phyloP scores from a whole-genome alignment of 2,888 invertebrate genomes.

The Limenitis camilla region DNA sequence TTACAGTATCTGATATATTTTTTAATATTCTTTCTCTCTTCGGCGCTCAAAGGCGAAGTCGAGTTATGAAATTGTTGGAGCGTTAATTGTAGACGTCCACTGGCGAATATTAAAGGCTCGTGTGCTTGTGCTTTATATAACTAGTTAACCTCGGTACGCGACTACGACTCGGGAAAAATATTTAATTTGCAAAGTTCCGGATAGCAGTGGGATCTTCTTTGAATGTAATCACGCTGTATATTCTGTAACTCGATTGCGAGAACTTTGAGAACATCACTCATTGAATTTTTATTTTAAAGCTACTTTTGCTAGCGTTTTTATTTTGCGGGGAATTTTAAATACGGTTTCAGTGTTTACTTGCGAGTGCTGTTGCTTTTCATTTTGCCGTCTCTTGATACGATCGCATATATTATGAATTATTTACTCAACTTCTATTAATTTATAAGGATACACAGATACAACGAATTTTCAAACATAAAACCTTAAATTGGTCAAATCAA shows the following conservation, averaged over 20 bases:
- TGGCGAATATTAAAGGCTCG: conserved; percentile 67
- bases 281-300: conserved; percentile 13
- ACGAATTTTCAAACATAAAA: too few species aligned
- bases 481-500: too few species aligned
- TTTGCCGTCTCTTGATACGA: background rate
- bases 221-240: conserved; percentile 33
- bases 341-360: conserved; percentile 2
- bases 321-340: conserved; percentile 4
- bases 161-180: conserved; percentile 46
- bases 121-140: conserved; percentile 46
- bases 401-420: too few species aligned
- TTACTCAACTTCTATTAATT: too few species aligned
- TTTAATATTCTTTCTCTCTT: conserved; percentile 48
- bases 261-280: conserved; percentile 13
- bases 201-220: conserved; percentile 35
- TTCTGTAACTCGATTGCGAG: conserved; percentile 21
- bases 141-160: conserved; percentile 56
- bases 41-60: conserved; percentile 62
- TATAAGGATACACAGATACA: too few species aligned
- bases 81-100: conserved; percentile 72
- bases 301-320: background rate
- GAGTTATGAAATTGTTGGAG: conserved; percentile 72
- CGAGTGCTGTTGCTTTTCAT: background rate
- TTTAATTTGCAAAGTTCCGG: conserved; percentile 52
- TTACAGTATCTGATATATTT: conserved; percentile 45